A percentile compares a stretch with the other conserved stretches of the same genome.
phyloP scores from a whole-genome alignment of 1,140 invertebrate species.

The Diabrotica undecimpunctata region DNA sequence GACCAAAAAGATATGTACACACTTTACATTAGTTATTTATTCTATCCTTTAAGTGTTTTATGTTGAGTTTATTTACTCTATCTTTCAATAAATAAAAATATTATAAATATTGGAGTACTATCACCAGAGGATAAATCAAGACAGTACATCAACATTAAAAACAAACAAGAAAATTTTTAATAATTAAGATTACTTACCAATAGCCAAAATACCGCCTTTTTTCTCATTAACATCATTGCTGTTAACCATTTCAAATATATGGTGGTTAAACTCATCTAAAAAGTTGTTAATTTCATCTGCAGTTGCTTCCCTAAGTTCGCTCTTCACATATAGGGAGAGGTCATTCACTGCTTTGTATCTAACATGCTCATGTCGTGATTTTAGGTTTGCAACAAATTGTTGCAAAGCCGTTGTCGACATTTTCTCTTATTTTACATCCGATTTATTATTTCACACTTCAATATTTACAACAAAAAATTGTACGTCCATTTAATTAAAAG shows the following conservation, averaged over 20 bases:
- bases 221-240: slow-evolving; percentile 90
- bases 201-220: slow-evolving; percentile 92
- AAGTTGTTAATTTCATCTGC: slow-evolving; percentile 85
- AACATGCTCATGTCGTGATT: slow-evolving; percentile 81
- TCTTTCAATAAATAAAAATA: no score
- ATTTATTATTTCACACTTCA: not conserved
- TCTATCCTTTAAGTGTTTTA: no score
- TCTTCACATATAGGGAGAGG: slow-evolving; percentile 85
- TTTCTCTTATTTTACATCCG: slow-evolving; percentile 27
- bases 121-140: no score
- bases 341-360: slow-evolving; percentile 82
- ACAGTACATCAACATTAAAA: no score
- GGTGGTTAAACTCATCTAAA: slow-evolving; percentile 92
- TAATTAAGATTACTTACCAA: slow-evolving; percentile 59
- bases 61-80: no score
- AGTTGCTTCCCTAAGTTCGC: slow-evolving; percentile 87
- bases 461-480: not conserved
- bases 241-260: slow-evolving; percentile 94
- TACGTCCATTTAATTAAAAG: not conserved
- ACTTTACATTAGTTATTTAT: no score
- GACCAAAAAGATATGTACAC: no score
- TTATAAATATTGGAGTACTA: not conserved
- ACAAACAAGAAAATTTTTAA: no score
- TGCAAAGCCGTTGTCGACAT: slow-evolving; percentile 65
- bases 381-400: slow-evolving; percentile 81